phyloP scores from a whole-genome alignment of 2,888 invertebrate species.

The Stratiomys singularior region DNA sequence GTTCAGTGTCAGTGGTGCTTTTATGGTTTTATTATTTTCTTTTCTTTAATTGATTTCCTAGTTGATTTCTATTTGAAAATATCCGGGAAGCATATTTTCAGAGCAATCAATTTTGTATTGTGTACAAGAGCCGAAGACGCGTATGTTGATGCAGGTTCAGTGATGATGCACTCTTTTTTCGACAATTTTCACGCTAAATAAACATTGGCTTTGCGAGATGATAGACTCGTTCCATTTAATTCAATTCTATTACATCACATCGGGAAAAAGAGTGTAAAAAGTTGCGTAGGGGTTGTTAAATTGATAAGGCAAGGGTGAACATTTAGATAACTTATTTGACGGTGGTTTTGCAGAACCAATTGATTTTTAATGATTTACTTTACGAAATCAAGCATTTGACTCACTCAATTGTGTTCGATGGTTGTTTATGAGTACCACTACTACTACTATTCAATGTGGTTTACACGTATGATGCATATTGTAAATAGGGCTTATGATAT shows the following conservation, averaged over 20 bases:
- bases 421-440: slow-evolving; percentile 24
- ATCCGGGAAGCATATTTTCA: slow-evolving; percentile 1
- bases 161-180: neutral
- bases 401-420: slow-evolving; percentile 17
- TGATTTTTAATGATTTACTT: neutral
- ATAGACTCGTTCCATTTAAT: neutral
- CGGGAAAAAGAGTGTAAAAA: neutral
- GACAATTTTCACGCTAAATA: neutral
- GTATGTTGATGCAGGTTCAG: no score
- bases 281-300: neutral
- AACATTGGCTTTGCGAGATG: neutral
- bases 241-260: neutral
- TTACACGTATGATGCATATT: slow-evolving; percentile 8
- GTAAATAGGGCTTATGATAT: slow-evolving; percentile 18
- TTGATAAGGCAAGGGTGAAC: neutral
- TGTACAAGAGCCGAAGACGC: no score
- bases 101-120: neutral
- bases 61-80: neutral
- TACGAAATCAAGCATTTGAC: slow-evolving; percentile 14
- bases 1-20: slow-evolving; percentile 67
- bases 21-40: slow-evolving; percentile 66
- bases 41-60: slow-evolving; percentile 52
- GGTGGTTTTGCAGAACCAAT: neutral
- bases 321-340: neutral
- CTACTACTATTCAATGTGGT: slow-evolving; percentile 15